Evolutionary conservation across 2,888 invertebrate species (phyloP).

Genomic region (Zygogramma bicolorata): DNA sequence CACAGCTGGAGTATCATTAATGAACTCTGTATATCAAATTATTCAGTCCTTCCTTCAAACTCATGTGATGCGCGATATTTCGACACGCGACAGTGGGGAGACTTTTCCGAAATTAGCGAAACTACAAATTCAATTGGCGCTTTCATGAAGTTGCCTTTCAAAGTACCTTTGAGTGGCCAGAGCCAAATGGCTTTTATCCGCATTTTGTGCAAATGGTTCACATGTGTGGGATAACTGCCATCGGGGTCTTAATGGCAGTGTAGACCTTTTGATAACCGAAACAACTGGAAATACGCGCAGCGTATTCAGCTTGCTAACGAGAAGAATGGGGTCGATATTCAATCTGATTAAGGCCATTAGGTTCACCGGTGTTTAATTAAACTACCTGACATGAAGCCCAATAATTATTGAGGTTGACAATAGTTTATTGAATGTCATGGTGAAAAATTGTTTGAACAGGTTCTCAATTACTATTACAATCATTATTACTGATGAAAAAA

Average conservation of each 20-base stretch:
- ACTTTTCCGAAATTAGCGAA: neutral
- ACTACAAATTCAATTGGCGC: neutral
- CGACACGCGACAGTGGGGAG: neutral
- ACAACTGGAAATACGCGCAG: neutral
- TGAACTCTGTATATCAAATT: too few species aligned
- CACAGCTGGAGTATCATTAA: too few species aligned
- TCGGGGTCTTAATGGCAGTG: neutral
- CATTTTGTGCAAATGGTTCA: neutral
- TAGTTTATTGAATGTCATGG: too few species aligned
- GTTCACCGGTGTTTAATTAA: too few species aligned
- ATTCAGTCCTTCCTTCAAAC: too few species aligned
- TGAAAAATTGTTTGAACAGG: too few species aligned
- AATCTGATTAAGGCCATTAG: too few species aligned
- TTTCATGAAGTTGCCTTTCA: neutral
- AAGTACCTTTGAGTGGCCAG: neutral
- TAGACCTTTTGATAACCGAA: neutral
- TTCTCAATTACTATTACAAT: too few species aligned
- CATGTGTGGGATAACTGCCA: neutral
- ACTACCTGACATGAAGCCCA: too few species aligned
- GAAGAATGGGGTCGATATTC: neutral
- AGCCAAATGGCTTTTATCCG: neutral
- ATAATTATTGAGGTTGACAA: too few species aligned
- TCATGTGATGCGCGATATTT: neutral
- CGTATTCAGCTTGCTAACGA: neutral
- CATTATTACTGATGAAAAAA: too few species aligned